Conservation (phyloP, 1,140 invertebrate genomes). For the Parapsyche elsis region DNA sequence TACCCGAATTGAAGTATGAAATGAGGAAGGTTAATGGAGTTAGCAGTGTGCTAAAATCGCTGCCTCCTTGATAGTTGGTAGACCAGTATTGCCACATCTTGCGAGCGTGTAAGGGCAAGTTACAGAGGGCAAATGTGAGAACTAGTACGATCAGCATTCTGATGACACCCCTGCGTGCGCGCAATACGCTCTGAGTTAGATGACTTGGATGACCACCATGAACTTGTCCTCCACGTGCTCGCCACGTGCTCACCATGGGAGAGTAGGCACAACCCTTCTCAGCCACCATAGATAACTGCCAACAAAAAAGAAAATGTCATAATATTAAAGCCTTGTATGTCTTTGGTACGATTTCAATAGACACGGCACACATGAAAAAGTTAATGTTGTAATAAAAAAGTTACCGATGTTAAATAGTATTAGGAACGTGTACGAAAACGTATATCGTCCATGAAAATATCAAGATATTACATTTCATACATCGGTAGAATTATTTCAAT, state of each 20-base stretch:
- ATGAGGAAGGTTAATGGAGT: conserved; percentile 84
- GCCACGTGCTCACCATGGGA: conserved; percentile 52
- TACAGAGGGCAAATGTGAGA: conserved; percentile 84
- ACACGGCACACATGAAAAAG: too few relatives aligned
- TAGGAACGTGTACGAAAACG: too few relatives aligned
- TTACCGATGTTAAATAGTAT: too few relatives aligned
- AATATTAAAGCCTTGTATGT: too few relatives aligned
- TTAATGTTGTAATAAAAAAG: too few relatives aligned
- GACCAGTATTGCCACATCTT: conserved; percentile 83
- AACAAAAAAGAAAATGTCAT: not conserved
- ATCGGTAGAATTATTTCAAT: too few relatives aligned
- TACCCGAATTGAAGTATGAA: conserved; percentile 85
- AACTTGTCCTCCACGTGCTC: conserved; percentile 57
- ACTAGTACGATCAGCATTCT: conserved; percentile 86
- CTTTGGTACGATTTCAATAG: too few relatives aligned
- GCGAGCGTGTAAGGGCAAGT: conserved; percentile 84
- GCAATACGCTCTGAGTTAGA: conserved; percentile 76
- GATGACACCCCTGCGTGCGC: conserved; percentile 77
- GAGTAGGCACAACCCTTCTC: conserved; percentile 24
- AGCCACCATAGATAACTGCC: conserved; percentile 25
- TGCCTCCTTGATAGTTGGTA: conserved; percentile 72
- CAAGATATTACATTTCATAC: too few relatives aligned
- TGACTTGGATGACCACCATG: conserved; percentile 67
- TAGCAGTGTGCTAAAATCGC: conserved; percentile 77
- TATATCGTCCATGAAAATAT: too few relatives aligned